phyloP scores from a whole-genome alignment of 2,888 invertebrate genomes.

The Baronia brevicornis region DNA sequence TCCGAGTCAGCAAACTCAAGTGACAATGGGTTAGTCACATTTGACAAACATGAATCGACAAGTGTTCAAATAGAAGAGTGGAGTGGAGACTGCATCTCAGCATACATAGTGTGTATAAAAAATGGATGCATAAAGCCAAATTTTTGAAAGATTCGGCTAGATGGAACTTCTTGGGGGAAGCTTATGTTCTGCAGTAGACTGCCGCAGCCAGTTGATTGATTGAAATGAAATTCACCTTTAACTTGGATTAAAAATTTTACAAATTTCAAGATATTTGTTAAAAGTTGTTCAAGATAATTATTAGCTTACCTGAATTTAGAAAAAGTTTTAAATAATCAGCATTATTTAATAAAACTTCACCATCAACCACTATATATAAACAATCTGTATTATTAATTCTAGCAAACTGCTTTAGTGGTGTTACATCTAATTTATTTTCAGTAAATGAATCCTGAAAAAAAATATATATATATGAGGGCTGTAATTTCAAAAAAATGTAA shows the following conservation, averaged over 20 bases:
- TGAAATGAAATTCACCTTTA: background rate
- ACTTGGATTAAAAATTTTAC: background rate
- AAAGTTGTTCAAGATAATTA: background rate
- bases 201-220: no score
- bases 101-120: no score
- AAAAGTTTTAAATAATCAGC: constrained; percentile 37
- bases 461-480: constrained; percentile 16
- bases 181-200: no score
- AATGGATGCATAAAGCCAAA: no score
- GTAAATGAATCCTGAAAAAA: background rate
- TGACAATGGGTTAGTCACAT: no score
- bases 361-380: constrained; percentile 51
- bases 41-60: no score
- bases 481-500: no score
- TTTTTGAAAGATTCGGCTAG: no score
- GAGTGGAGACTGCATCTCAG: no score
- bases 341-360: constrained; percentile 37
- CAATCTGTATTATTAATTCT: constrained; percentile 22
- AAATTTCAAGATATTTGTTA: background rate
- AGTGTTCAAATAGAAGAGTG: no score
- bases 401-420: constrained; percentile 31
- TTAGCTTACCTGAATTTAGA: constrained; percentile 39
- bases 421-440: constrained; percentile 26
- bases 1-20: no score
- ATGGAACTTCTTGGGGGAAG: no score